These are phyloP conservation scores for Protosalanx chinensis DNA, from an alignment of 2,797 vertebrate species.

Conservation along the genomic window DNA sequence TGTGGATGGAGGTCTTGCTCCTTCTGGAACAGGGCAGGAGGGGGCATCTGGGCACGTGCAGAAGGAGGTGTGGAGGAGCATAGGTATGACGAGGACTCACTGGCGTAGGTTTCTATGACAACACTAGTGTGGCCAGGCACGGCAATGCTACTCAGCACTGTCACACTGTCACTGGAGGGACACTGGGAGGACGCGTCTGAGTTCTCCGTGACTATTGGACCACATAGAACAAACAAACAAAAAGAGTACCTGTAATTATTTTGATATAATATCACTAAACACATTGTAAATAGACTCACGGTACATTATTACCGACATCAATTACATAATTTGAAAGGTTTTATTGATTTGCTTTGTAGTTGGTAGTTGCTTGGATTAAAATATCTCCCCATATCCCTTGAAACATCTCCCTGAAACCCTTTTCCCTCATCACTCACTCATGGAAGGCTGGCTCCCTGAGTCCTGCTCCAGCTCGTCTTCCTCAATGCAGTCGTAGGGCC, in stretches of 20 bases:
- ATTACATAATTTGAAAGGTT: no score
- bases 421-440: conserved; percentile 61
- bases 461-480: conserved; percentile 83
- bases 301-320: no score
- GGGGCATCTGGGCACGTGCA: conserved; percentile 45
- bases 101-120: conserved; percentile 61
- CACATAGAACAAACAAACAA: conserved; percentile 4
- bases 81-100: conserved; percentile 55
- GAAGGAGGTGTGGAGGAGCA: conserved; percentile 45
- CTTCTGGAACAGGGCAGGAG: conserved; percentile 64
- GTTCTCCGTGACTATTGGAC: conserved; percentile 67
- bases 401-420: neutral
- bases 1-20: conserved; percentile 63
- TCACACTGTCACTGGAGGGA: conserved; percentile 70
- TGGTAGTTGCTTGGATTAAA: neutral
- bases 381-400: neutral
- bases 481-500: conserved; percentile 79
- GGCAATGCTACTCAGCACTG: conserved; percentile 54
- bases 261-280: no score
- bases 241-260: neutral
- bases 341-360: no score
- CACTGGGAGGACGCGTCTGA: conserved; percentile 76
- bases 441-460: conserved; percentile 68
- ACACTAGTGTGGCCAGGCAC: conserved; percentile 42
- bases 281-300: no score